Evolutionary conservation across 2,113 vertebrate genomes (phyloP).

Genomic region (Channa maculata): DNA sequence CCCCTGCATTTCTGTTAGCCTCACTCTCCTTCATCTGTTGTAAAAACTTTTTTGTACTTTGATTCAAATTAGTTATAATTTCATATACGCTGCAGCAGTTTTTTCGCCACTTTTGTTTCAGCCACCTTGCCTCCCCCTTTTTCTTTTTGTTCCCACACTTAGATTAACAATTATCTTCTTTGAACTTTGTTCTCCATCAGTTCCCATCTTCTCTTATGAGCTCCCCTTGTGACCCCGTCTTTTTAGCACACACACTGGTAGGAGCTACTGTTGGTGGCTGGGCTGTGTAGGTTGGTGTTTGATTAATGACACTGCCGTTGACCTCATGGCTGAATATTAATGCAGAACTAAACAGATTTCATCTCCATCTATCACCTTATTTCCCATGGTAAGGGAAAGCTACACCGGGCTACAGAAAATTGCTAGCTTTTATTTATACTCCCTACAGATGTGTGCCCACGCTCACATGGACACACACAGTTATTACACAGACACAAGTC

Average conservation of each 20-base stretch:
- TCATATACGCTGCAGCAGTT: not conserved
- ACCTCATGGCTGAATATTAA: slow-evolving; percentile 66
- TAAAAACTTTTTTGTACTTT: slow-evolving; percentile 2
- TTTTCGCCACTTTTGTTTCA: not conserved
- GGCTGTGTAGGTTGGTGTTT: slow-evolving; percentile 27
- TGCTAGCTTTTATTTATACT: slow-evolving; percentile 51
- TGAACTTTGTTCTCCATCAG: slow-evolving; percentile 25
- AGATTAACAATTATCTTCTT: slow-evolving; percentile 15
- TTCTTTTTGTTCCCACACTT: slow-evolving; percentile 13
- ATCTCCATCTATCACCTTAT: slow-evolving; percentile 67
- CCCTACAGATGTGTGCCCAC: slow-evolving; percentile 23
- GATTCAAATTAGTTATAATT: slow-evolving; percentile 1
- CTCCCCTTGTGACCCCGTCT: slow-evolving; percentile 10
- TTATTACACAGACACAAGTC: not conserved
- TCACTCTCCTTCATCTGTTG: slow-evolving; percentile 1
- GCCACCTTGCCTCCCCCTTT: not conserved
- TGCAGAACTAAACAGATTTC: slow-evolving; percentile 61
- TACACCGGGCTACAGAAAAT: slow-evolving; percentile 48
- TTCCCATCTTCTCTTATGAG: slow-evolving; percentile 20
- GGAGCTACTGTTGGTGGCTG: slow-evolving; percentile 9
- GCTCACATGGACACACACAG: not conserved
- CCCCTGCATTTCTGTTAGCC: not conserved
- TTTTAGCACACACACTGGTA: slow-evolving; percentile 21
- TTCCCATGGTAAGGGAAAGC: slow-evolving; percentile 35
- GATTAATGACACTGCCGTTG: slow-evolving; percentile 67